Evolutionary conservation across 2,888 invertebrate genomes (phyloP).

Genomic region (Lathronympha strigana): DNA sequence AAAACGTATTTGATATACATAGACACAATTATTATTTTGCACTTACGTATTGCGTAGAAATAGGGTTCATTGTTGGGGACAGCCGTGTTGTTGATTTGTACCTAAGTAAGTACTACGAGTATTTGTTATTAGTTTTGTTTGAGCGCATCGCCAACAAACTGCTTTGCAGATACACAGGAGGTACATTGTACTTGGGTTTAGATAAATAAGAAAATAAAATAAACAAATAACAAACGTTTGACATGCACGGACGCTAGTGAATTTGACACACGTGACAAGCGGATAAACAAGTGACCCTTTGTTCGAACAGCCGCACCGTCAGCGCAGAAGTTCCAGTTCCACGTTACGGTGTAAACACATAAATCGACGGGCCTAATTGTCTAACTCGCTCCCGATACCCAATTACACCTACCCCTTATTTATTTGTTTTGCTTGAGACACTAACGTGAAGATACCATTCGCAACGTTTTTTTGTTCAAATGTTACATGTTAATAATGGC

Average conservation of each 20-base stretch:
- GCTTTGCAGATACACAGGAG: no score
- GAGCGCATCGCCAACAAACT: no score
- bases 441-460: neutral
- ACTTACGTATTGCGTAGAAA: no score
- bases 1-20: no score
- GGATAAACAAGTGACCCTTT: constrained; percentile 30
- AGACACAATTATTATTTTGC: no score
- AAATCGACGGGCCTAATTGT: constrained; percentile 72
- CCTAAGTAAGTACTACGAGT: no score
- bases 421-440: constrained; percentile 63
- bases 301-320: constrained; percentile 19
- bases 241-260: neutral
- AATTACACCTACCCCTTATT: constrained; percentile 62
- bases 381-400: constrained; percentile 61
- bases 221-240: neutral
- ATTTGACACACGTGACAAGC: constrained; percentile 11
- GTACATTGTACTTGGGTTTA: no score
- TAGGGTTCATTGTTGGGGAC: no score
- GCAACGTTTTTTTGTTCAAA: neutral
- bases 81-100: no score
- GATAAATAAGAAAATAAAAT: neutral
- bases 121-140: no score
- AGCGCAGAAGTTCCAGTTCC: constrained; percentile 41
- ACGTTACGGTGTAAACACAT: constrained; percentile 66
- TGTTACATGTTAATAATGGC: no score